These are phyloP conservation scores for Notodonta ziczac DNA, from an alignment of 2,888 invertebrate genomes.

Conservation along the genomic window DNA sequence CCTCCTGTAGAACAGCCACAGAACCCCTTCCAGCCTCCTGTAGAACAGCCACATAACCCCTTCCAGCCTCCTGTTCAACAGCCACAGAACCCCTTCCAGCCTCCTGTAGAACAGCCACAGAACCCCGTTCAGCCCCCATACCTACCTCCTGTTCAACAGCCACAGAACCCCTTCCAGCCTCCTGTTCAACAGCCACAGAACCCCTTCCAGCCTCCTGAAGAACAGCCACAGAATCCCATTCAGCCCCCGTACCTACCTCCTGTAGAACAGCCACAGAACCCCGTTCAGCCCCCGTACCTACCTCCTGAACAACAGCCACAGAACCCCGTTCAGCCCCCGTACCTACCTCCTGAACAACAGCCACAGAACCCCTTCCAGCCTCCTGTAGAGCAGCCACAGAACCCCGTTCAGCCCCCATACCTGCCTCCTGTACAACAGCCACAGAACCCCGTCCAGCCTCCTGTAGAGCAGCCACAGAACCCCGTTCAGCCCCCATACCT, in stretches of 20 bases:
- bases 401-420: neutral
- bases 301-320: neutral
- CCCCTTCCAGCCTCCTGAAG: neutral
- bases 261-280: neutral
- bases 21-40: neutral
- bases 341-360: neutral
- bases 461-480: neutral
- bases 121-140: neutral
- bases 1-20: neutral
- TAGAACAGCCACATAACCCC: neutral
- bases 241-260: neutral
- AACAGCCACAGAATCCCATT: neutral
- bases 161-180: neutral
- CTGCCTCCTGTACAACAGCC: neutral
- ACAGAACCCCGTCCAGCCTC: neutral
- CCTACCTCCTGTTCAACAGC: neutral
- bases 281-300: neutral
- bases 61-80: neutral
- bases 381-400: neutral
- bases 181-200: neutral
- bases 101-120: neutral
- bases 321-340: neutral
- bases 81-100: neutral
- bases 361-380: too few relatives aligned
- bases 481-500: neutral